These are phyloP conservation scores for Chaetophractus vellerosus DNA, from an alignment of 2,797 vertebrate genomes.

Conservation along the genomic window DNA sequence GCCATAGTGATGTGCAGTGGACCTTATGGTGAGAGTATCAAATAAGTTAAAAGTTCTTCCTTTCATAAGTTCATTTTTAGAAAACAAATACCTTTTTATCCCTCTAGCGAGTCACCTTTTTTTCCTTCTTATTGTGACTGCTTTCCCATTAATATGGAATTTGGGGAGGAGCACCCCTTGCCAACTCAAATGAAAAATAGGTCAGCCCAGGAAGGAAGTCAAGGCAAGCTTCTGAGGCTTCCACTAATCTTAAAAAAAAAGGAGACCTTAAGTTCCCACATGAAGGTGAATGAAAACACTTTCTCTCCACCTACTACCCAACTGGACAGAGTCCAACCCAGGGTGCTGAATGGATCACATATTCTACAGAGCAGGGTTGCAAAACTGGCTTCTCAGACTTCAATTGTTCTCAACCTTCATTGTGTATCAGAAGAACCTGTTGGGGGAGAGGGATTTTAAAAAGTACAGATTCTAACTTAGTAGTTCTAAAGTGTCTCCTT, in stretches of 20 bases:
- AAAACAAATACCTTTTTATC: neutral
- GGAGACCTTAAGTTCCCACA: neutral
- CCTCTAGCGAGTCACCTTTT: neutral
- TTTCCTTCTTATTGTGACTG: neutral
- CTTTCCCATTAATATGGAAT: neutral
- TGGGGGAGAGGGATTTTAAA: neutral
- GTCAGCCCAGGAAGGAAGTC: neutral
- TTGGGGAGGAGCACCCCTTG: neutral
- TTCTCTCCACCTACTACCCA: neutral
- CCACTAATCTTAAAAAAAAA: neutral
- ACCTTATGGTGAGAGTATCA: neutral
- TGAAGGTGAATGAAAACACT: neutral
- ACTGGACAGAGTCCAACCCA: neutral
- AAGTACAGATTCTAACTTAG: neutral
- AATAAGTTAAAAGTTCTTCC: neutral
- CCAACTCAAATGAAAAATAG: conserved; percentile 14
- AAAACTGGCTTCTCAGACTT: neutral
- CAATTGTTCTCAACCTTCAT: neutral
- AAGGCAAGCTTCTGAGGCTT: neutral
- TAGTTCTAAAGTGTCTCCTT: neutral
- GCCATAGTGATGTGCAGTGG: neutral
- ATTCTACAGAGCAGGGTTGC: neutral
- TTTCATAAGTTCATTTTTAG: neutral
- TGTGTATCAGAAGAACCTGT: neutral
- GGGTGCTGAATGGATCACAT: neutral